phyloP scores from a whole-genome alignment of 2,113 vertebrate species.

The Solea solea region DNA sequence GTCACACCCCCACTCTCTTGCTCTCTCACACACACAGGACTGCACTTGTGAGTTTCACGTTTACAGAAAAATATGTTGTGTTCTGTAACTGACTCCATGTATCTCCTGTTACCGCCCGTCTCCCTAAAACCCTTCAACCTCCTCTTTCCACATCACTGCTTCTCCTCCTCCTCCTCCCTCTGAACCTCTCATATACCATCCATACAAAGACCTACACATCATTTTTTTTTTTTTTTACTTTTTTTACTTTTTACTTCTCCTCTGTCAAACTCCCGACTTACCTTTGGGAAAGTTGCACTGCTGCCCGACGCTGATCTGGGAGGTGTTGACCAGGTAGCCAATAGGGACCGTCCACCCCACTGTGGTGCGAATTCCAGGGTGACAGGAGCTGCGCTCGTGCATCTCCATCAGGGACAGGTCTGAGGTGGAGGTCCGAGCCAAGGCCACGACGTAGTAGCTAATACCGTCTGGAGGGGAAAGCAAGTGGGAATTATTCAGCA shows the following conservation, averaged over 20 bases:
- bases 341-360: constrained; percentile 86
- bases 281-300: constrained; percentile 85
- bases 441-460: constrained; percentile 82
- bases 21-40: neutral
- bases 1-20: neutral
- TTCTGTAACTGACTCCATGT: constrained; percentile 13
- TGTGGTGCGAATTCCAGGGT: constrained; percentile 83
- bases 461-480: constrained; percentile 71
- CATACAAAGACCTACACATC: constrained; percentile 9
- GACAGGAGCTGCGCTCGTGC: constrained; percentile 85
- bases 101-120: constrained; percentile 25
- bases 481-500: neutral
- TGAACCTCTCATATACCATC: constrained; percentile 26
- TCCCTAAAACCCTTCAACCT: constrained; percentile 27
- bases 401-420: constrained; percentile 85
- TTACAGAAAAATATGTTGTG: constrained; percentile 6
- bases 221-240: neutral
- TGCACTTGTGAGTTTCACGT: neutral
- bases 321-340: constrained; percentile 85
- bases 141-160: constrained; percentile 34
- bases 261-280: constrained; percentile 49
- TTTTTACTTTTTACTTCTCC: too few relatives aligned
- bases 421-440: constrained; percentile 81
- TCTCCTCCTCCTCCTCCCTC: constrained; percentile 2
- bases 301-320: constrained; percentile 82